Percentiles rank a stretch among this genome's conserved stretches.
phyloP scores from a whole-genome alignment of 2,797 vertebrate species.

The Sebastes nivosus region DNA sequence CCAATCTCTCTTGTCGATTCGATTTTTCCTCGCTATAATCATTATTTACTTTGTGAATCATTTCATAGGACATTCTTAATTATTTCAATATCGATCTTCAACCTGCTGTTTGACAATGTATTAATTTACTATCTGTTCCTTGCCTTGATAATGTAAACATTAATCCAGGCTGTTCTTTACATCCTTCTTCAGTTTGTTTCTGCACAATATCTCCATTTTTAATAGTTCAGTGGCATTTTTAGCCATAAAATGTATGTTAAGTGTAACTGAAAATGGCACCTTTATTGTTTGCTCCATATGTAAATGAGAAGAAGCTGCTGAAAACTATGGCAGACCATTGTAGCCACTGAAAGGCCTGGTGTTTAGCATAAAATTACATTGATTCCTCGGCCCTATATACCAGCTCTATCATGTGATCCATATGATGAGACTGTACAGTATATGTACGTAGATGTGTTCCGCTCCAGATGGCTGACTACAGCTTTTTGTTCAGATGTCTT shows the following conservation, averaged over 20 bases:
- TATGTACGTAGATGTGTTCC: not conserved
- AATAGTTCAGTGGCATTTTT: not conserved
- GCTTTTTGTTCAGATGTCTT: constrained; percentile 10
- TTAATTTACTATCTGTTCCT: not conserved
- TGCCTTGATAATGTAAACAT: not conserved
- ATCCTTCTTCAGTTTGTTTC: not conserved
- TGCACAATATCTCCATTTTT: not conserved
- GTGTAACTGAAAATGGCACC: not conserved
- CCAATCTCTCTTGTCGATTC: not conserved
- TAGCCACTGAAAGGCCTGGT: not conserved
- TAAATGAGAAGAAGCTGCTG: not conserved
- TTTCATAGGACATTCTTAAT: not conserved
- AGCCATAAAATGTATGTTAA: not conserved
- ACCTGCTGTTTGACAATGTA: not conserved
- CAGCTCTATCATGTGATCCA: constrained; percentile 1
- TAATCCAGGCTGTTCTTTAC: not conserved
- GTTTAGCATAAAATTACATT: not conserved
- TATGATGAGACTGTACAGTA: not conserved
- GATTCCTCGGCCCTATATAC: not conserved
- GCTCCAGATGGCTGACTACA: constrained; percentile 7
- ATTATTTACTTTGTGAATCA: not conserved
- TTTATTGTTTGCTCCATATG: not conserved
- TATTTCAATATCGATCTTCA: not conserved
- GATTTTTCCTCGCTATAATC: not conserved
- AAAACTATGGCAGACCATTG: not conserved